phyloP scores from a whole-genome alignment of 2,888 invertebrate species.

The Phragmatobia fuliginosa region DNA sequence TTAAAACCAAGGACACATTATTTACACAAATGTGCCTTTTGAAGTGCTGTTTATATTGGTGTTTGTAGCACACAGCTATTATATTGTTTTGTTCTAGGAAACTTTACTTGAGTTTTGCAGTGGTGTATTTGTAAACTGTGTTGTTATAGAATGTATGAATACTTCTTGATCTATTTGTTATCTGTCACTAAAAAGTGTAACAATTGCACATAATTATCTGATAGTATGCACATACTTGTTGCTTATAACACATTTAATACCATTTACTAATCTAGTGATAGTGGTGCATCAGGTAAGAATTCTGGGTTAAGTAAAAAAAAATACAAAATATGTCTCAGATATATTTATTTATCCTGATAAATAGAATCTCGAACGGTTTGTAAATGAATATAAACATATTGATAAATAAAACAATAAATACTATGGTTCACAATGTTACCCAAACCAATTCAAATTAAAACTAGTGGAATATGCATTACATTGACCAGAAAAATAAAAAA shows the following conservation, averaged over 20 bases:
- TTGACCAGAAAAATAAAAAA: constrained; percentile 44
- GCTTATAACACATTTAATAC: not conserved
- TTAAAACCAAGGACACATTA: not conserved
- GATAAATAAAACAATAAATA: constrained; percentile 38
- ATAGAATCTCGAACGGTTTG: constrained; percentile 72
- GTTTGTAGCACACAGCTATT: not conserved
- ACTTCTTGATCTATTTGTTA: too few relatives aligned
- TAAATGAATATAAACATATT: constrained; percentile 33
- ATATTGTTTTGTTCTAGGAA: not conserved
- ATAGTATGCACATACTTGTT: not conserved
- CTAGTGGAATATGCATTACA: constrained; percentile 55
- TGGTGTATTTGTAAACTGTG: not conserved
- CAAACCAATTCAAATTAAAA: constrained; percentile 55
- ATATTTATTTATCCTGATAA: constrained; percentile 68
- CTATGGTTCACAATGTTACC: constrained; percentile 44
- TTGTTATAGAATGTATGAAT: not conserved
- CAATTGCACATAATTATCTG: not conserved
- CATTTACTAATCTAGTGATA: not conserved
- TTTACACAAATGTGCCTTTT: not conserved
- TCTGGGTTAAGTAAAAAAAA: constrained; percentile 30
- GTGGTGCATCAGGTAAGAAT: not conserved
- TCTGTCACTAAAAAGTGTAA: not conserved
- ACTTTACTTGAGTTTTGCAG: not conserved
- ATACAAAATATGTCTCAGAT: constrained; percentile 29
- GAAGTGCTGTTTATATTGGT: not conserved